These are phyloP conservation scores for Hypercompe scribonia DNA, from an alignment of 2,888 invertebrate genomes.

Conservation along the genomic window DNA sequence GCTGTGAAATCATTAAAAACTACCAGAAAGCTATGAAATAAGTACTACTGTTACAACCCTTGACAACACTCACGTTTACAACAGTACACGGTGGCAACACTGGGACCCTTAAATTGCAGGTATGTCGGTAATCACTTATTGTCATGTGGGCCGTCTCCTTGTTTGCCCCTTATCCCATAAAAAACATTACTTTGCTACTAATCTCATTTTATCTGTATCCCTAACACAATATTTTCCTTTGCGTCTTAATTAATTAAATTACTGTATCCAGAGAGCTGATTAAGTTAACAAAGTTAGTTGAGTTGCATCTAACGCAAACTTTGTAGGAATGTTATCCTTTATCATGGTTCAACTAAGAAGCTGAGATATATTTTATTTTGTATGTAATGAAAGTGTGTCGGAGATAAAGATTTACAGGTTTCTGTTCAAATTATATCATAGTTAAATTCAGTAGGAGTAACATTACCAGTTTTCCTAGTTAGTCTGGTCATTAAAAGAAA, in stretches of 20 bases:
- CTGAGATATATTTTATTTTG: slow-evolving; percentile 1
- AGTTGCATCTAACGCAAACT: slow-evolving; percentile 33
- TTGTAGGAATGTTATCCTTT: slow-evolving; percentile 27
- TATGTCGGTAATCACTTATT: no score
- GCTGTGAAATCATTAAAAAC: no score
- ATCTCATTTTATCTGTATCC: slow-evolving; percentile 8
- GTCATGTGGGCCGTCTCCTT: background rate
- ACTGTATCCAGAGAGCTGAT: slow-evolving; percentile 34
- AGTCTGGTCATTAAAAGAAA: no score
- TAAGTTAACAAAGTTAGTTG: slow-evolving; percentile 28
- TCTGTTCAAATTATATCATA: background rate
- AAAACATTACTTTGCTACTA: slow-evolving; percentile 8
- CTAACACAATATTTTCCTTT: slow-evolving; percentile 16
- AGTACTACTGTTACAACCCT: no score
- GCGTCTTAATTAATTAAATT: slow-evolving; percentile 31
- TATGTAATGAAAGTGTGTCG: background rate
- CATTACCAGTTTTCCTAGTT: background rate
- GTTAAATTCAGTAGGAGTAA: background rate
- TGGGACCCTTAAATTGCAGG: no score
- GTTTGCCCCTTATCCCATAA: background rate
- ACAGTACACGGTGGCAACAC: no score
- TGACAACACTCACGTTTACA: no score
- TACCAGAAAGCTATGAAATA: no score
- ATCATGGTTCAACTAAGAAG: background rate
- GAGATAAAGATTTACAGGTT: no score